Evolutionary conservation across 2,113 vertebrate species (phyloP).

Genomic region (Dendropsophus ebraccatus): DNA sequence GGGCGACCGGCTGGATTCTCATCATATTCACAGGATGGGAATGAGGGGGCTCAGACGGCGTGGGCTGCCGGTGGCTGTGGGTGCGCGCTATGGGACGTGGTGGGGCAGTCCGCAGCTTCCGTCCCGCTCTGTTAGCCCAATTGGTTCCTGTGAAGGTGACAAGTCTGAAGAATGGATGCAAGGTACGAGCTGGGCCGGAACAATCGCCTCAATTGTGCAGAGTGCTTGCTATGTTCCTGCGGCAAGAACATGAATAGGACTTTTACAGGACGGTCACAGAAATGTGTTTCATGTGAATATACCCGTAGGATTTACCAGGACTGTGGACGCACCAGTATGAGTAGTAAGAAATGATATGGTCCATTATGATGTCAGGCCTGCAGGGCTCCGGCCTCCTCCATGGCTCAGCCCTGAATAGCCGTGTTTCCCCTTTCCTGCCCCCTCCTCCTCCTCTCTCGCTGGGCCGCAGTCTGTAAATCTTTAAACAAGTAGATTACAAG

Average conservation of each 20-base stretch:
- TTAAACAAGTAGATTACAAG: slow-evolving; percentile 59
- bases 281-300: too few relatives aligned
- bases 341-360: too few relatives aligned
- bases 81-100: not conserved
- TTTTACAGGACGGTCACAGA: too few relatives aligned
- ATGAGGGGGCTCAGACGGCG: not conserved
- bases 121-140: not conserved
- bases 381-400: not conserved
- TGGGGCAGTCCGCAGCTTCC: not conserved
- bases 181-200: not conserved
- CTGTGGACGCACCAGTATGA: too few relatives aligned
- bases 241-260: too few relatives aligned
- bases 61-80: not conserved
- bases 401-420: not conserved
- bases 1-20: not conserved
- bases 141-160: not conserved
- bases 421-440: not conserved
- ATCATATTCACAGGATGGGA: slow-evolving; percentile 30
- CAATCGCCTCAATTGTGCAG: not conserved
- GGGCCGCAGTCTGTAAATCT: slow-evolving; percentile 58
- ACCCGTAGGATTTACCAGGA: too few relatives aligned
- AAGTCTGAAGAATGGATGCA: not conserved
- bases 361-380: too few relatives aligned
- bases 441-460: not conserved
- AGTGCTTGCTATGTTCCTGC: too few relatives aligned